These are phyloP conservation scores for Trilocha varians DNA, from an alignment of 2,888 invertebrate genomes.

Conservation along the genomic window DNA sequence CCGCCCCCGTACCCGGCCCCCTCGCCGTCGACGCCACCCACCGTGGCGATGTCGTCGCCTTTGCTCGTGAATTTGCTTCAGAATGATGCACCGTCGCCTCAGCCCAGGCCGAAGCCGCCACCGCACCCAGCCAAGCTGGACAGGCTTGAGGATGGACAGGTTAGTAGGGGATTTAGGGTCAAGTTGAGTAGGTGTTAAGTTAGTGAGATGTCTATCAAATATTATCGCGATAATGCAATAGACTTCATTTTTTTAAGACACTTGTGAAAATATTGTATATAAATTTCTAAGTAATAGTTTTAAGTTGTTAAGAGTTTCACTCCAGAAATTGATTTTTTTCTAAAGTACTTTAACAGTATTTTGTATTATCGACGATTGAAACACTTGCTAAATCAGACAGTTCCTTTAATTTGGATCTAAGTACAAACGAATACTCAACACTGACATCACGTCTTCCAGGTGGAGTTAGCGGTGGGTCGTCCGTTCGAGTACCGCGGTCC, in stretches of 20 bases:
- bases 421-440: too few species aligned
- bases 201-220: neutral
- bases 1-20: conserved; percentile 47
- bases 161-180: conserved; percentile 11
- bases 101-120: conserved; percentile 39
- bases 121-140: conserved; percentile 56
- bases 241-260: too few species aligned
- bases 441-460: conserved; percentile 23
- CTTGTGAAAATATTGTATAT: too few species aligned
- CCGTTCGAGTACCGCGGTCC: conserved; percentile 52
- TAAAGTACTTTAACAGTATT: too few species aligned
- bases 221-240: neutral
- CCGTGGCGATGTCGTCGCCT: conserved; percentile 89
- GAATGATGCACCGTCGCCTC: conserved; percentile 78
- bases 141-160: conserved; percentile 55
- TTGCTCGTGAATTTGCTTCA: conserved; percentile 92
- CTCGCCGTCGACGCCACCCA: conserved; percentile 29
- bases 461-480: conserved; percentile 56
- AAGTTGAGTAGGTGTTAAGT: neutral
- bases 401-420: too few species aligned
- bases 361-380: too few species aligned
- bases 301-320: too few species aligned
- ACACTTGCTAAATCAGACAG: too few species aligned
- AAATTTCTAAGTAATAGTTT: too few species aligned
- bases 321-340: too few species aligned